Evolutionary conservation across 2,888 invertebrate species (phyloP).

Genomic region (Diaprepes abbreviatus): DNA sequence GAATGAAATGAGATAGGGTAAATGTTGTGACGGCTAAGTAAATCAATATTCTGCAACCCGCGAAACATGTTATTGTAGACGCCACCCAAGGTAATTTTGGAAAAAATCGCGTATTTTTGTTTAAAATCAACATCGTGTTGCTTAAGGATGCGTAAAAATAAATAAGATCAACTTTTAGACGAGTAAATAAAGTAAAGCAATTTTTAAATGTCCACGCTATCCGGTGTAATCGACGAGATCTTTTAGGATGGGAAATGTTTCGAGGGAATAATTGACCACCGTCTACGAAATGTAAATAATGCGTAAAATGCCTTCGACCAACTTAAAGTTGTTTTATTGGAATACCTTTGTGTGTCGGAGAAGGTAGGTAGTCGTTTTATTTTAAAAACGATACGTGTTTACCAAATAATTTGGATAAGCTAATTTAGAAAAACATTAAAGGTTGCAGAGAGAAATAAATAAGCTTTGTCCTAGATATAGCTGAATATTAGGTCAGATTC

Average conservation of each 20-base stretch:
- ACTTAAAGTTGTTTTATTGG: constrained; percentile 25
- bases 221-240: neutral
- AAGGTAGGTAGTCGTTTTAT: constrained; percentile 6
- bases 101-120: constrained; percentile 6
- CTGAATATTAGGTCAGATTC: neutral
- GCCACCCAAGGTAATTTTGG: constrained; percentile 53
- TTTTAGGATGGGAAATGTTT: neutral
- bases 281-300: constrained; percentile 29
- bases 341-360: constrained; percentile 8
- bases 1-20: constrained; percentile 20
- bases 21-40: constrained; percentile 61
- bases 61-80: constrained; percentile 58
- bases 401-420: neutral
- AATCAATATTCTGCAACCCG: constrained; percentile 62
- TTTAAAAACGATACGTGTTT: neutral
- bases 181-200: neutral
- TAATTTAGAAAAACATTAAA: constrained; percentile 1
- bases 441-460: neutral
- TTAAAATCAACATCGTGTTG: neutral
- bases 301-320: constrained; percentile 23
- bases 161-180: neutral
- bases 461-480: neutral
- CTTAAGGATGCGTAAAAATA: neutral
- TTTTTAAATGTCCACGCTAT: neutral
- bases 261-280: constrained; percentile 7